These are phyloP conservation scores for Medauroidea extradentata DNA, from an alignment of 1,140 invertebrate species.

Conservation along the genomic window DNA sequence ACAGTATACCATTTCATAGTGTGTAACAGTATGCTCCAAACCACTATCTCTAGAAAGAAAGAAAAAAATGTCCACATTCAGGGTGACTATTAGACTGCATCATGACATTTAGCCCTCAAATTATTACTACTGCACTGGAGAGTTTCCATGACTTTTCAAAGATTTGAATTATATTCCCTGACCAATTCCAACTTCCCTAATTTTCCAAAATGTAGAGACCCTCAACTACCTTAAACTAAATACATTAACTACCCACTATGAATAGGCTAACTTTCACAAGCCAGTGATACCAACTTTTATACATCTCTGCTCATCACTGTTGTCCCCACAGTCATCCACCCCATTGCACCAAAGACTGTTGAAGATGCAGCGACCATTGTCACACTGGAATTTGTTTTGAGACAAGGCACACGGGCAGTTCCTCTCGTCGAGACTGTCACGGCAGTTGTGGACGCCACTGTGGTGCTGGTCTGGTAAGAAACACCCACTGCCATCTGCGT, in stretches of 20 bases:
- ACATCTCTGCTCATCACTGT: slow-evolving; percentile 48
- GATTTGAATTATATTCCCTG: too few relatives aligned
- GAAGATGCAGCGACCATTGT: slow-evolving; percentile 50
- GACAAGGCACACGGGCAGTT: slow-evolving; percentile 12
- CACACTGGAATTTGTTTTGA: slow-evolving; percentile 36
- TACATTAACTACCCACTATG: neutral
- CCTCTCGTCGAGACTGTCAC: slow-evolving; percentile 19
- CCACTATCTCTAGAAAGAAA: too few relatives aligned
- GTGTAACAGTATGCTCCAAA: too few relatives aligned
- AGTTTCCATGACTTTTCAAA: too few relatives aligned
- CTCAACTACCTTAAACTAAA: neutral
- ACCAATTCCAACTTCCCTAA: too few relatives aligned
- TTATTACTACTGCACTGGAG: too few relatives aligned
- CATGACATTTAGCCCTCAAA: too few relatives aligned
- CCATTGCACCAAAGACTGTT: slow-evolving; percentile 48
- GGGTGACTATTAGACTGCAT: too few relatives aligned
- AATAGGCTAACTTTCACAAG: neutral
- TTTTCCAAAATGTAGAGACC: too few relatives aligned
- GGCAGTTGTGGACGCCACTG: slow-evolving; percentile 12
- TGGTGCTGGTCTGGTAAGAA: slow-evolving; percentile 13
- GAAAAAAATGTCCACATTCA: too few relatives aligned
- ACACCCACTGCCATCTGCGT: slow-evolving; percentile 19
- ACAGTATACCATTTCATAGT: too few relatives aligned
- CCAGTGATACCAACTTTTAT: slow-evolving; percentile 19
- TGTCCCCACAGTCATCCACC: slow-evolving; percentile 51